These are phyloP conservation scores for Saccostrea echinata DNA, from an alignment of 1,140 invertebrate genomes.

Conservation along the genomic window DNA sequence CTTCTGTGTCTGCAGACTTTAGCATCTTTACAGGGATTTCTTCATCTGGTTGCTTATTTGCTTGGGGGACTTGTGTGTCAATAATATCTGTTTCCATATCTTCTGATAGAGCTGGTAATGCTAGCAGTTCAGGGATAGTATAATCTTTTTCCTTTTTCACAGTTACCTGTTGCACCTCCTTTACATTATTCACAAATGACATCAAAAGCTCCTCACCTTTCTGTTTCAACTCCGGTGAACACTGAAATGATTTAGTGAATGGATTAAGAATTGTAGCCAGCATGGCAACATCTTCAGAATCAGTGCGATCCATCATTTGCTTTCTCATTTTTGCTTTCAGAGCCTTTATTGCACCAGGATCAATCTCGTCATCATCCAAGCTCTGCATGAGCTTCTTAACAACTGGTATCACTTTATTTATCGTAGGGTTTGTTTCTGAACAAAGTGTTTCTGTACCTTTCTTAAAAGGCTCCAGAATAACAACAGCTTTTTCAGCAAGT, in stretches of 20 bases:
- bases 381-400: slow-evolving; percentile 40
- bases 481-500: slow-evolving; percentile 38
- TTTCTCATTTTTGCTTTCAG: slow-evolving; percentile 25
- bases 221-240: background rate
- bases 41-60: too few relatives aligned
- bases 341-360: background rate
- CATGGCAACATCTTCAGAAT: background rate
- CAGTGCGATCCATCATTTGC: background rate
- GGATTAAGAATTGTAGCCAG: slow-evolving; percentile 41
- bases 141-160: background rate
- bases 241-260: slow-evolving; percentile 19
- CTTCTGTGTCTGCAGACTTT: too few relatives aligned
- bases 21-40: too few relatives aligned
- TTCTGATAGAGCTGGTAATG: background rate
- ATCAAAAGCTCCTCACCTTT: background rate
- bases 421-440: slow-evolving; percentile 50
- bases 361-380: background rate
- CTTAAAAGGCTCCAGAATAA: slow-evolving; percentile 44
- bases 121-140: background rate
- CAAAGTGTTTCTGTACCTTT: slow-evolving; percentile 42
- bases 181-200: slow-evolving; percentile 35
- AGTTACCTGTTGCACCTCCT: background rate
- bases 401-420: slow-evolving; percentile 44
- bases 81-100: background rate
- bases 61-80: background rate